Base-by-base conservation (phyloP, 2,797 vertebrate genomes). In the Streptopelia turtur region DNA sequence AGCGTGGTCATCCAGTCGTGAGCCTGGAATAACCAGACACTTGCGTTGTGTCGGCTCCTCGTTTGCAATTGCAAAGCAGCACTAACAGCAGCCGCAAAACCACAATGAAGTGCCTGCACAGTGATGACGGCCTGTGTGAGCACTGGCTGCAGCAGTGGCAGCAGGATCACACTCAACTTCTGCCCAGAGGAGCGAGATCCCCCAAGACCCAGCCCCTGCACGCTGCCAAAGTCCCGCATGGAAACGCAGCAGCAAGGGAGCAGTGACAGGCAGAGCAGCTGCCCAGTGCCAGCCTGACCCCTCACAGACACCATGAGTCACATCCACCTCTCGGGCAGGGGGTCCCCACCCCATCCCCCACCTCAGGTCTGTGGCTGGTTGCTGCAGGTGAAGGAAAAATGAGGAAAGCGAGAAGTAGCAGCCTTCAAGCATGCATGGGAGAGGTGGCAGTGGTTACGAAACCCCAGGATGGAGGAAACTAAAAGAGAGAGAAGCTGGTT, bases 31-130 rank as follows among this genome's bases (percentile, higher is more conserved):
- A 11, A 65, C 9, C 61, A 31, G 55, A 39, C 1, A 0, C 74
- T 37, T 0, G 0, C 2, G 0, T 0, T 28, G 27, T 17, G 43
- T 6, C 3, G 2, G 70, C 55, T 69, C 53, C 70, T 63, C 0
- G 0, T 30, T 4, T 64, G 66, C 59, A 49, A 28, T 1, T 5
- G 55, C 28, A 8, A 77, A 56, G 59, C 18, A 83, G 49, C 49
- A 45, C 1, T 1, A 83, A 94, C 65, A 92, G 74, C 88, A 70
- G 69, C 0, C 0, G n/a, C 33, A 69, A 76, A 43, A 41, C 0
- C 35, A 31, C 16, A 3, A 27, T 16, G 4, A 14, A 35, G 24
- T 27, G 63, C 70, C 43, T 23, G 65, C 2, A 1, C 18, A 45
- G 69, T 1, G 30, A 59, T 22, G 59, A 39, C 13, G 18, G 56